phyloP scores from a whole-genome alignment of 2,888 invertebrate genomes.

The Cantharis nigra region DNA sequence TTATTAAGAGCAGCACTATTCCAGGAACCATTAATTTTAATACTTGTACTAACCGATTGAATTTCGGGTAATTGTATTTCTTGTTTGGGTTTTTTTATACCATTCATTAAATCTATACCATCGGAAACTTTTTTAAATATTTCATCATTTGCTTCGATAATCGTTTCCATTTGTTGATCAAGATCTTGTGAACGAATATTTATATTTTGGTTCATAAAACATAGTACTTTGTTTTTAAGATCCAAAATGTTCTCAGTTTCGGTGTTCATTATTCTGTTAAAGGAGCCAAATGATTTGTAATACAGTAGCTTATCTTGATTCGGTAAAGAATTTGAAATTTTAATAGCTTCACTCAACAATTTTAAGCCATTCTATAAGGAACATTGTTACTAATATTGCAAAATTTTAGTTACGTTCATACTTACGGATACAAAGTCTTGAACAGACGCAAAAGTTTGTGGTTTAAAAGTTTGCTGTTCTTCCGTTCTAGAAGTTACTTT shows the following conservation, averaged over 20 bases:
- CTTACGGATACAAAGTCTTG: neutral
- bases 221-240: constrained; percentile 62
- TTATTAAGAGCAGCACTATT: constrained; percentile 53
- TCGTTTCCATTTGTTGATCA: constrained; percentile 74
- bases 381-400: constrained; percentile 20
- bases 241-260: constrained; percentile 69
- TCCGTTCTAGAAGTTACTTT: neutral
- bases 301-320: constrained; percentile 71
- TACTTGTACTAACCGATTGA: constrained; percentile 52
- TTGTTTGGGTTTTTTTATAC: constrained; percentile 60
- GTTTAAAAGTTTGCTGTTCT: neutral
- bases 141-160: constrained; percentile 82
- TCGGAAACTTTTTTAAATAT: constrained; percentile 81
- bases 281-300: constrained; percentile 77
- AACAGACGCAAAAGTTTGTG: neutral
- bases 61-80: constrained; percentile 57
- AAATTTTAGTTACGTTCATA: neutral
- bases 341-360: constrained; percentile 69
- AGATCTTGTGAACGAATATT: constrained; percentile 62
- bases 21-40: constrained; percentile 65
- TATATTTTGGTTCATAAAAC: constrained; percentile 60
- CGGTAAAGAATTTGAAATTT: constrained; percentile 74
- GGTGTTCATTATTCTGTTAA: constrained; percentile 66
- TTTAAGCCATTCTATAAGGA: constrained; percentile 67
- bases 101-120: constrained; percentile 70